Conservation (phyloP, 1,140 invertebrate genomes). For the Diuraphis noxia region DNA sequence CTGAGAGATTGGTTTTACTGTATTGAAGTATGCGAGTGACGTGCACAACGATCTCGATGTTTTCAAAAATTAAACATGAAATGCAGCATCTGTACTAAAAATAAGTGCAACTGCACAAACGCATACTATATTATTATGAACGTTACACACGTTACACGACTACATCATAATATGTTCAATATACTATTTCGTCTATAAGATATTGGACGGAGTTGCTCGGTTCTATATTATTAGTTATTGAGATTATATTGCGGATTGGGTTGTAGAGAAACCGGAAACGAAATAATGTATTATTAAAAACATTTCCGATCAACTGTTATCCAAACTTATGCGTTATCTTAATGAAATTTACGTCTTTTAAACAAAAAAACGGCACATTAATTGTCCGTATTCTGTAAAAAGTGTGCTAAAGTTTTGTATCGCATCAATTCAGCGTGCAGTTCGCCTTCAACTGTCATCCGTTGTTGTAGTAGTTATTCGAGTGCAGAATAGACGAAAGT, state of each 20-base stretch:
- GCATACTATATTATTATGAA: background rate
- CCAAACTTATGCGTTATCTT: background rate
- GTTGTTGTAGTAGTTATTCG: background rate
- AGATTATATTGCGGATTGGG: background rate
- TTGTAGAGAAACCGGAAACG: background rate
- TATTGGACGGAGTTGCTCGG: background rate
- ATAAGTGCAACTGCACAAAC: background rate
- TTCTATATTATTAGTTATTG: background rate
- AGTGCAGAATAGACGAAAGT: too few species aligned
- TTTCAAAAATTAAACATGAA: background rate
- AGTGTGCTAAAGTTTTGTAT: background rate
- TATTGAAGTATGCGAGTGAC: background rate
- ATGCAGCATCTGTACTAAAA: background rate
- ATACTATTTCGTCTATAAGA: background rate
- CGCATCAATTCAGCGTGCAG: background rate
- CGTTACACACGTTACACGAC: background rate
- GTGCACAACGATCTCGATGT: background rate
- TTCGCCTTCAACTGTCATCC: background rate
- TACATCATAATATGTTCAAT: background rate
- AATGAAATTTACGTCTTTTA: background rate
- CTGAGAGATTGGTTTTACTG: background rate
- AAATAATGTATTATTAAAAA: background rate
- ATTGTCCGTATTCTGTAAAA: background rate
- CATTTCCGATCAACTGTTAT: background rate
- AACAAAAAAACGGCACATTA: too few species aligned